These are phyloP conservation scores for Norana najaformis DNA, from an alignment of 2,888 invertebrate genomes.

Conservation along the genomic window DNA sequence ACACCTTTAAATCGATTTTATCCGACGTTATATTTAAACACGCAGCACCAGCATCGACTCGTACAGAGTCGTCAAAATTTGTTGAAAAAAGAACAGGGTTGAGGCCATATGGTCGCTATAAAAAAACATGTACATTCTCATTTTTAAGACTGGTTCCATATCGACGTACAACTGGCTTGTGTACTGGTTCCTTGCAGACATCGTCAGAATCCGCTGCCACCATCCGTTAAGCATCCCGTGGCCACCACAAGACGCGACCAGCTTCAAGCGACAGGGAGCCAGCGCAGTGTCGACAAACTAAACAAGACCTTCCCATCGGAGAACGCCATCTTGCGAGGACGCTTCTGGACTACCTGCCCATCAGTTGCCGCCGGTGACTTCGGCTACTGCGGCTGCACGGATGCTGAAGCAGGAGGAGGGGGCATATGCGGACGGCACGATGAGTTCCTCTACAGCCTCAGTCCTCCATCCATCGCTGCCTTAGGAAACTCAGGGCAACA, in stretches of 20 bases:
- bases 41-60: too few relatives aligned
- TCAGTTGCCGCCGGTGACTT: background rate
- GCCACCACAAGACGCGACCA: background rate
- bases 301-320: slow-evolving; percentile 13
- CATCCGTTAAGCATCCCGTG: background rate
- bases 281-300: background rate
- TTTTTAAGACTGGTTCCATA: too few relatives aligned
- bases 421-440: background rate
- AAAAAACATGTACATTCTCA: too few relatives aligned
- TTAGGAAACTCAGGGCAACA: background rate
- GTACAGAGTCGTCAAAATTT: too few relatives aligned
- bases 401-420: background rate
- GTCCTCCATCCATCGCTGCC: background rate
- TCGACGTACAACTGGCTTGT: background rate
- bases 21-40: too few relatives aligned
- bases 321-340: background rate
- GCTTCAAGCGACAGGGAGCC: background rate
- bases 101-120: too few relatives aligned
- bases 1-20: too few relatives aligned
- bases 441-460: slow-evolving; percentile 20
- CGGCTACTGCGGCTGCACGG: slow-evolving; percentile 10
- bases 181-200: background rate
- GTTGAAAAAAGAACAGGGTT: too few relatives aligned
- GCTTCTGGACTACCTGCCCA: slow-evolving; percentile 18
- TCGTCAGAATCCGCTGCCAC: background rate